Evolutionary conservation across 2,888 invertebrate genomes (phyloP).

Genomic region (Luffia ferchaultella): DNA sequence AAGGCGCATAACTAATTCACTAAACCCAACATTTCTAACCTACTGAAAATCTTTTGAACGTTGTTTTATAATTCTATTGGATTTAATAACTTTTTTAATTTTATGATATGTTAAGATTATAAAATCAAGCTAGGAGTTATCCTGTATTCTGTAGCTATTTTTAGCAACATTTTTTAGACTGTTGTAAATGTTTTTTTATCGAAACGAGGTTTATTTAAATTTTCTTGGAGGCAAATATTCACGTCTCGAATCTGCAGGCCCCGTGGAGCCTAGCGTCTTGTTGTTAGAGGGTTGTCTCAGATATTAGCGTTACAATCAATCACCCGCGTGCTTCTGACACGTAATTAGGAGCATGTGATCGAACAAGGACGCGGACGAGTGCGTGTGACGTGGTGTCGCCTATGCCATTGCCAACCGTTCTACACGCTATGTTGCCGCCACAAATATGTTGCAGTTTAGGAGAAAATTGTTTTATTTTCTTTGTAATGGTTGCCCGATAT

Average conservation of each 20-base stretch:
- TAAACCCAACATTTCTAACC: no score
- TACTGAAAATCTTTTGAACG: no score
- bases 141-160: no score
- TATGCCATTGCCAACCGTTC: background rate
- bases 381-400: background rate
- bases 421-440: background rate
- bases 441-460: background rate
- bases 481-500: no score
- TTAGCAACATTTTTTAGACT: no score
- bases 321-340: constrained; percentile 53
- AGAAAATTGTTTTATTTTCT: no score
- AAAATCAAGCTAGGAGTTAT: no score
- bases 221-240: no score
- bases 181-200: no score
- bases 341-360: constrained; percentile 41
- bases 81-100: background rate
- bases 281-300: constrained; percentile 44
- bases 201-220: no score
- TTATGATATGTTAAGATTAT: background rate
- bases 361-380: constrained; percentile 3
- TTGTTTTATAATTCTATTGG: background rate
- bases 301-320: constrained; percentile 61
- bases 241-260: no score
- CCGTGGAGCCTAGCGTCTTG: constrained; percentile 17
- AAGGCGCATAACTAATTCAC: no score